Conservation (phyloP, 2,113 vertebrate genomes). For the Orycteropus afer region DNA sequence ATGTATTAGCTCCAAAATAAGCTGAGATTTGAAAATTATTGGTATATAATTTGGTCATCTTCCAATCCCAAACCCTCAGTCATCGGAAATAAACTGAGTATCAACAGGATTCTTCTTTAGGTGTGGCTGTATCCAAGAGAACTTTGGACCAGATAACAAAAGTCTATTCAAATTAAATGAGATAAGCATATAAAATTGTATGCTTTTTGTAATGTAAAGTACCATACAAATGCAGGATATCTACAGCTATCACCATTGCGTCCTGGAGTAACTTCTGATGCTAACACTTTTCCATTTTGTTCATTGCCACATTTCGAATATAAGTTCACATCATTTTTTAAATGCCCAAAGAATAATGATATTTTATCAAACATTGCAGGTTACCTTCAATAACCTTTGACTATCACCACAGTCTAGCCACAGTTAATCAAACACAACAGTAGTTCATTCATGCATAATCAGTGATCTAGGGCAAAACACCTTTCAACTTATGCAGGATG, state of each 20-base stretch:
- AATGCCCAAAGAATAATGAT: conserved; percentile 95
- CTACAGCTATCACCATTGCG: neutral
- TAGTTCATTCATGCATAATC: conserved; percentile 73
- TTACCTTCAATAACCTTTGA: conserved; percentile 94
- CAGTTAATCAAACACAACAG: conserved; percentile 72
- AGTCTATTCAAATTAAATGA: neutral
- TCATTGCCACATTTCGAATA: neutral
- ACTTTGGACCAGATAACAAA: neutral
- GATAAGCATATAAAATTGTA: neutral
- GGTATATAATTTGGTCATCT: neutral
- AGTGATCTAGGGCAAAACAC: conserved; percentile 90
- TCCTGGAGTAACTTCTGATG: neutral
- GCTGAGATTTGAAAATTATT: neutral
- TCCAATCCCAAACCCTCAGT: neutral
- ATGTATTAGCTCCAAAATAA: neutral
- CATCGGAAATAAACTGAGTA: neutral
- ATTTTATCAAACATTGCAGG: conserved; percentile 96
- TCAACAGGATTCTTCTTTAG: neutral
- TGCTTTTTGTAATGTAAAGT: conserved; percentile 6
- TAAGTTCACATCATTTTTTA: neutral
- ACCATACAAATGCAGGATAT: neutral
- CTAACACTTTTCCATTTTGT: neutral
- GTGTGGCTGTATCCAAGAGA: neutral
- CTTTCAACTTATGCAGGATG: conserved; percentile 91
- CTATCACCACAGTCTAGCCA: conserved; percentile 91